Base-by-base conservation (phyloP, 2,888 invertebrate genomes). In the Iselma pallidipennis region DNA sequence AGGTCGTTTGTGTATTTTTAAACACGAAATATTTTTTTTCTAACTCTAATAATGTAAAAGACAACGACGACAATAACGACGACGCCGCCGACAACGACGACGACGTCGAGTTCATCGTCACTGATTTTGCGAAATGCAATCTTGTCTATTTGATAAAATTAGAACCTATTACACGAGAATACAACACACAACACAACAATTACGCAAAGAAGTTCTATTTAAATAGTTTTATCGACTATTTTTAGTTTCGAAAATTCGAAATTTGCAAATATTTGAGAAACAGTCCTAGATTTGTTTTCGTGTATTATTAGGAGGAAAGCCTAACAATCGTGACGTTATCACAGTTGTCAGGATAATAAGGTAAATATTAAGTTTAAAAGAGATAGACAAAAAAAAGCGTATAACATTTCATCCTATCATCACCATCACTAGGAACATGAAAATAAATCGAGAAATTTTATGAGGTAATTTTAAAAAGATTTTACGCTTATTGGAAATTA, bases 401-500 rank as follows among this genome's bases (percentile, higher is more conserved):
- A n/a, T n/a, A n/a, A n/a, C n/a, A n/a, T n/a, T n/a, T n/a, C n/a
- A n/a, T n/a, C n/a, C n/a, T n/a, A n/a, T n/a, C n/a, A n/a, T n/a
- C n/a, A n/a, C n/a, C n/a, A n/a, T n/a, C n/a, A n/a, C n/a, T n/a
- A 16, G 33, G 33, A 14, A 37, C 6, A n/a, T 16, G 19, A 19
- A 42, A 42, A 42, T 42, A 42, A 42, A 42, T 42, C 42, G 19
- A 19, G 9, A 45, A 45, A 45, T 45, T 45, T 45, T 23, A 45
- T 23, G 45, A 45, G 45, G 45, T 19, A 45, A 21, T 45, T 45
- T 45, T 12, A n/a, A 23, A 45, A 45, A 45, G 45, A 45, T 45
- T 45, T 21, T 23, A 45, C 45, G 45, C 45, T 45, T 45, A 45
- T 45, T 55, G 55, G 55, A 55, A 55, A 61, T 61, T 57, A 45